phyloP scores from a whole-genome alignment of 2,888 invertebrate species.

The Synergus itoensis region DNA sequence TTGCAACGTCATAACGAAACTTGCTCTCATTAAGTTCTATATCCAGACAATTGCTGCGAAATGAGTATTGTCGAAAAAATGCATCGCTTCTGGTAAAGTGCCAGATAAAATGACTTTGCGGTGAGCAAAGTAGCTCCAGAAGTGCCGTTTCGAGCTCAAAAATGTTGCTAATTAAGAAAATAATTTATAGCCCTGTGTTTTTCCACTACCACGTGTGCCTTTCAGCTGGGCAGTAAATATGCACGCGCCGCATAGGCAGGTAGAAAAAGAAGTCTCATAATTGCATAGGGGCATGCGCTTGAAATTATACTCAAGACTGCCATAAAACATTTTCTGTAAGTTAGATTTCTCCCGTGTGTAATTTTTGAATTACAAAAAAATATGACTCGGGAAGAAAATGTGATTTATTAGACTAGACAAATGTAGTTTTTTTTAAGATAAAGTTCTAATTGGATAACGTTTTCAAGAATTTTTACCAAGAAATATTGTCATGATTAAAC shows the following conservation, averaged over 20 bases:
- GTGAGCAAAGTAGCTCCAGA: slow-evolving; percentile 7
- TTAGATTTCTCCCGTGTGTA: not conserved
- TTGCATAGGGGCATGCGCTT: slow-evolving; percentile 17
- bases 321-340: slow-evolving; percentile 26
- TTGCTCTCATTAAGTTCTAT: not conserved
- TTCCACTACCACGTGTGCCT: not conserved
- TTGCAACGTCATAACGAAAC: not conserved
- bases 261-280: slow-evolving; percentile 24
- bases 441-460: not conserved
- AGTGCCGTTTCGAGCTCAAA: slow-evolving; percentile 24
- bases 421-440: not conserved
- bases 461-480: not conserved
- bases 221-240: slow-evolving; percentile 21
- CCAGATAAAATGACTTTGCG: slow-evolving; percentile 30
- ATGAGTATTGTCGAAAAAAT: slow-evolving; percentile 13
- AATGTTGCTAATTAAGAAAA: slow-evolving; percentile 41
- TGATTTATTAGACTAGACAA: not conserved
- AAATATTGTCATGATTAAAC: not conserved
- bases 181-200: slow-evolving; percentile 32
- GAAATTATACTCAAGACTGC: slow-evolving; percentile 32
- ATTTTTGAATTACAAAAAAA: not conserved
- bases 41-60: slow-evolving; percentile 27
- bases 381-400: not conserved
- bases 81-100: slow-evolving; percentile 31
- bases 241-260: not conserved